Base-by-base conservation (phyloP, 2,113 vertebrate species). In the Rana temporaria region DNA sequence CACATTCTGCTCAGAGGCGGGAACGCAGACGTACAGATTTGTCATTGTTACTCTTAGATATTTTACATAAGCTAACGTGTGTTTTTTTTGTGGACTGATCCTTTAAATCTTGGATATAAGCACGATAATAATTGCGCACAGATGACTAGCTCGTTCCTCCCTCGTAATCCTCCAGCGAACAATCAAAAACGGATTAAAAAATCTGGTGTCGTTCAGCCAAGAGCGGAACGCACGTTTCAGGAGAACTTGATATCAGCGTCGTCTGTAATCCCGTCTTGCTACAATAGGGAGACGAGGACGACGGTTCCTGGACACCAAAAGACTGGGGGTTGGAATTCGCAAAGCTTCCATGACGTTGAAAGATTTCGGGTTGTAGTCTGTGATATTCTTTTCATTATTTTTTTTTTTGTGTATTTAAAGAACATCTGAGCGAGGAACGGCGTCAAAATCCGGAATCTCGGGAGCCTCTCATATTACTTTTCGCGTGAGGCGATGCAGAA, bases 381-480 rank as follows among this genome's bases (percentile, higher is more conserved):
- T 11, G 4, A 42, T 42, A 42, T 42, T 42, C 42, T 9, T 42
- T 42, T 66, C 22, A n/a, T n/a, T n/a, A n/a, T n/a, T 30, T 30
- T 30, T 30, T 30, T 30, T 30, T 30, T 30, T 30, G 19, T 19
- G 73, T 66, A 56, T 67, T 57, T 59, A 30, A 30, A 48, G 79
- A 75, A 66, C 75, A 22, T 12, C 17, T 19, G 0, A 63, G 70
- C 77, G 78, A n/a, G 1, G 59, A 63, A 59, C 65, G 82, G 84
- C 22, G 17, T 74, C 86, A 80, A 1, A 0, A 4, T 65, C 75
- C 30, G 79, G 84, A 56, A 60, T 34, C 16, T 53, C 85, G 81
- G 59, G 15, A 64, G 81, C 24, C 63, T 85, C 87, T 90, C 89
- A 0, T 4, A 68, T 90, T 88, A 85, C 87, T 64, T 59, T 60